phyloP scores from a whole-genome alignment of 2,113 vertebrate genomes.

The Poicephalus gulielmi region DNA sequence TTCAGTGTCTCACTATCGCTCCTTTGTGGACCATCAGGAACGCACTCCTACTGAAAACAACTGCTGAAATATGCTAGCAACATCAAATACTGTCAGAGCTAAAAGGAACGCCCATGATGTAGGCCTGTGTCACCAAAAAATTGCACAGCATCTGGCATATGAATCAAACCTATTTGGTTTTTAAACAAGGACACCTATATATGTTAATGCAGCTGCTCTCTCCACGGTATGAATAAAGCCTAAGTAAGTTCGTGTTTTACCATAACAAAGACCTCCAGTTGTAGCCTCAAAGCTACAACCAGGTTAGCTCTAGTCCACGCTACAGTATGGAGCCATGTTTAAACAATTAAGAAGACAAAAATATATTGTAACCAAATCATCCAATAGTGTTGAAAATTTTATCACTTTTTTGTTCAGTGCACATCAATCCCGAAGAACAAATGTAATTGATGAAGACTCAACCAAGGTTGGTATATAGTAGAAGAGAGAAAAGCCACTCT shows the following conservation, averaged over 20 bases:
- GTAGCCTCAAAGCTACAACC: neutral
- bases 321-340: fast-evolving
- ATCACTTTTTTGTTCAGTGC: neutral
- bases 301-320: fast-evolving
- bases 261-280: neutral
- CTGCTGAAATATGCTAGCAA: neutral
- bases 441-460: neutral
- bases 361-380: neutral
- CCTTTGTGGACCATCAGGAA: neutral
- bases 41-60: neutral
- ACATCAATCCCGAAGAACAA: neutral
- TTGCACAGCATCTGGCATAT: neutral
- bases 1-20: neutral
- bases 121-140: neutral
- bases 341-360: neutral
- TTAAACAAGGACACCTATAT: neutral
- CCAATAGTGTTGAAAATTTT: neutral
- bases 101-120: neutral
- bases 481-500: neutral
- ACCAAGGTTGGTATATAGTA: neutral
- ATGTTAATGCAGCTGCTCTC: neutral
- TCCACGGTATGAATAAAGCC: neutral
- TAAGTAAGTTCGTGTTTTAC: neutral
- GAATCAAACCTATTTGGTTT: neutral
- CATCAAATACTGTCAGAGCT: neutral